Conservation (phyloP, 2,113 vertebrate species). For the Tympanuchus pallidicinctus region DNA sequence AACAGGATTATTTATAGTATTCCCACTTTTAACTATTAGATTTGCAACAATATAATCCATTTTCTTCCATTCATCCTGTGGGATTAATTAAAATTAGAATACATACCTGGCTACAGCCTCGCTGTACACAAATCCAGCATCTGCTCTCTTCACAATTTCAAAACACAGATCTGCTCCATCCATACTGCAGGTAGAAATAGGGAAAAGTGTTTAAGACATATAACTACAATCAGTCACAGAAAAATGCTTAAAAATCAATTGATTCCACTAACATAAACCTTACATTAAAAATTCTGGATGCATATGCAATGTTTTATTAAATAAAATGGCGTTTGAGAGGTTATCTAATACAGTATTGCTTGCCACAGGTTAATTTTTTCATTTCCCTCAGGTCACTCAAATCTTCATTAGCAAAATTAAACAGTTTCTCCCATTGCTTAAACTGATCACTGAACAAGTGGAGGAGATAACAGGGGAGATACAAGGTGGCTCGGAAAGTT, state of each 20-base stretch:
- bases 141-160: conserved; percentile 93
- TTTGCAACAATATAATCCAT: neutral
- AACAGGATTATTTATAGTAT: neutral
- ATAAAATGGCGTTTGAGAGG: neutral
- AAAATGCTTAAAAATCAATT: neutral
- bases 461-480: neutral
- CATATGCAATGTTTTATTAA: neutral
- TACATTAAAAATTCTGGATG: neutral
- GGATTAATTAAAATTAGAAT: conserved; percentile 40
- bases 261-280: neutral
- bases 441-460: neutral
- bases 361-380: neutral
- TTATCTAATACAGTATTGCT: neutral
- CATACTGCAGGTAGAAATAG: conserved; percentile 82
- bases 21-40: neutral
- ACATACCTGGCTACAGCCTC: conserved; percentile 95
- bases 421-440: neutral
- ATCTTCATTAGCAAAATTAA: neutral
- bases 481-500: neutral
- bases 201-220: neutral
- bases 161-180: conserved; percentile 95
- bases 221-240: neutral
- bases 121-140: conserved; percentile 96
- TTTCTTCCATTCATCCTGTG: neutral
- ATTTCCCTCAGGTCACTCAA: neutral